Evolutionary conservation across 2,797 vertebrate genomes (phyloP).

Genomic region (Vireo griseus): DNA sequence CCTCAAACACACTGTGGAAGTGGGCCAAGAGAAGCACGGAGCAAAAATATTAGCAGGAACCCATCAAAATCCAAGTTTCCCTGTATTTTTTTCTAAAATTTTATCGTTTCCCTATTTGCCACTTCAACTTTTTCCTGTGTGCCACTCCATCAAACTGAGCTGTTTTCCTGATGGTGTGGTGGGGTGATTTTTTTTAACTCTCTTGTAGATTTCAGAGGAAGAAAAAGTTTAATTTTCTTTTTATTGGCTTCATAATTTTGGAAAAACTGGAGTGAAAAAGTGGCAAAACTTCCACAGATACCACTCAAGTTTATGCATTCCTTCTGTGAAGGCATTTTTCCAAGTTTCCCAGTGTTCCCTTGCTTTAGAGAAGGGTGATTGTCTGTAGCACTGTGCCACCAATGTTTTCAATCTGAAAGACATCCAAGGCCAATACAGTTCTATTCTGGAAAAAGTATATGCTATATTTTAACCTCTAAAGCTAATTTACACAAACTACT

Average conservation of each 20-base stretch:
- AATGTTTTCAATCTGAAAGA: neutral
- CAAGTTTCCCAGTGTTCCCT: neutral
- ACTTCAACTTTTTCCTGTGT: neutral
- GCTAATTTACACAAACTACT: neutral
- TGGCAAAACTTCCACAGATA: neutral
- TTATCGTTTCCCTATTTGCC: accelerated
- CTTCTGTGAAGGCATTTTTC: neutral
- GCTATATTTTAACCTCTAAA: neutral
- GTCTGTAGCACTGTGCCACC: neutral
- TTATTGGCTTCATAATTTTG: neutral
- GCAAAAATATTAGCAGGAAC: neutral
- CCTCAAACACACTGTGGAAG: neutral
- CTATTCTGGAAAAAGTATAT: neutral
- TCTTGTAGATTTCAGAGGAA: neutral
- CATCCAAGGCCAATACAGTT: neutral
- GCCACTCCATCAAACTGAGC: neutral
- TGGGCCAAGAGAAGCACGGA: neutral
- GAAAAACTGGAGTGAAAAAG: neutral
- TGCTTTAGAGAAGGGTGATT: neutral
- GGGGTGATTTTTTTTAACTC: neutral
- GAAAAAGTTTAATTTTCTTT: neutral
- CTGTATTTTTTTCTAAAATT: neutral
- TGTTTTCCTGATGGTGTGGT: neutral
- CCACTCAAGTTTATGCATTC: neutral
- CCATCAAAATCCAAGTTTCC: neutral